phyloP scores from a whole-genome alignment of 2,888 invertebrate genomes.

The Charanyca ferruginea region DNA sequence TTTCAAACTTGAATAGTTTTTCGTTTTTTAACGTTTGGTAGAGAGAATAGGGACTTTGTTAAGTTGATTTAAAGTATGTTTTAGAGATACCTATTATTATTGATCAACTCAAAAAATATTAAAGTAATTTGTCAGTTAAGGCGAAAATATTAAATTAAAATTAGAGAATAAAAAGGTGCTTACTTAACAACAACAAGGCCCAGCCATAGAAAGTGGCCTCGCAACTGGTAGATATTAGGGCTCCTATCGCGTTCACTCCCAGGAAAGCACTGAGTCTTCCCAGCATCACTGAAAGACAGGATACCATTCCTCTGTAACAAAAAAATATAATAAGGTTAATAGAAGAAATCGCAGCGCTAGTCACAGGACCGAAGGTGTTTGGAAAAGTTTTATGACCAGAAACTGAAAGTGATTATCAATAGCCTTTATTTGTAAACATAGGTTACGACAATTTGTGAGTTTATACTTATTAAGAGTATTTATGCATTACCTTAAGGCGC shows the following conservation, averaged over 20 bases:
- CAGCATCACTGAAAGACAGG: slow-evolving; percentile 92
- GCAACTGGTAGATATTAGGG: slow-evolving; percentile 91
- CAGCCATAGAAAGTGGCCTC: slow-evolving; percentile 92
- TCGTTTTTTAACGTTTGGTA: too few species aligned
- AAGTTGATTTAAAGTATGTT: not conserved
- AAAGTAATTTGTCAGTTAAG: too few species aligned
- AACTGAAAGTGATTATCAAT: too few species aligned
- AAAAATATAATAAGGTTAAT: slow-evolving; percentile 10
- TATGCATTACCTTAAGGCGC: too few species aligned
- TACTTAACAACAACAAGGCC: slow-evolving; percentile 85
- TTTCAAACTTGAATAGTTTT: too few species aligned
- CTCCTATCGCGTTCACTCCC: slow-evolving; percentile 92
- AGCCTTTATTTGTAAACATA: too few species aligned
- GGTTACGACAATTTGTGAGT: too few species aligned
- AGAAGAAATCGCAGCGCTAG: not conserved
- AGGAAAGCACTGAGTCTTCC: slow-evolving; percentile 92
- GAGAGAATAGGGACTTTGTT: not conserved
- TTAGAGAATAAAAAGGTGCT: slow-evolving; percentile 68
- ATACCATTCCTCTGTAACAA: slow-evolving; percentile 90
- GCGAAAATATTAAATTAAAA: not conserved
- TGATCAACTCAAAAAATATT: too few species aligned
- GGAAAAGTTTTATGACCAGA: too few species aligned
- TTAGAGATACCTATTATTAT: not conserved
- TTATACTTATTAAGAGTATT: too few species aligned
- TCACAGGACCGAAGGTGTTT: too few species aligned